These are phyloP conservation scores for Phalacrocorax brasilianus DNA, from an alignment of 2,113 vertebrate genomes.

Conservation along the genomic window DNA sequence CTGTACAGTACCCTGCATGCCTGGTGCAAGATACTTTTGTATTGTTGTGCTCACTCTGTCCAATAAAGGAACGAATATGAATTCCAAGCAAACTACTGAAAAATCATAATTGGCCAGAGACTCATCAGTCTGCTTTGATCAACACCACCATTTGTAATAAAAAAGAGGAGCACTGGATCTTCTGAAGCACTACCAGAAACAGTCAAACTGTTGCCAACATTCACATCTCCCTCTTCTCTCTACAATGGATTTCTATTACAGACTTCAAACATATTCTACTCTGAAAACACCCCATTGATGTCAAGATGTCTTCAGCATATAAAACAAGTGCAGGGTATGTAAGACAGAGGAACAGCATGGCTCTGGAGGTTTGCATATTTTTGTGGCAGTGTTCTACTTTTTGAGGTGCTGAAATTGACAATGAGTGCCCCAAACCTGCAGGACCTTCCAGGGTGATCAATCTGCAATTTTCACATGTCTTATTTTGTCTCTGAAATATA, in stretches of 20 bases:
- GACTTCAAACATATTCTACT: constrained; percentile 15
- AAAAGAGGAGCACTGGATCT: neutral
- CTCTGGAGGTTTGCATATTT: constrained; percentile 25
- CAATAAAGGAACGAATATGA: neutral
- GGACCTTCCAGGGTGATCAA: constrained; percentile 14
- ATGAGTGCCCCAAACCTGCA: neutral
- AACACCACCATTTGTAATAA: neutral
- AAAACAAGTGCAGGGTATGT: neutral
- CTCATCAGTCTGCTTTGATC: neutral
- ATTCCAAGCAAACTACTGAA: neutral
- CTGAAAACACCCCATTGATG: constrained; percentile 34
- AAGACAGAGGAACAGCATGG: constrained; percentile 13
- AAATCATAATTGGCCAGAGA: neutral
- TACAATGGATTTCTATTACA: neutral
- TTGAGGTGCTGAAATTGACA: constrained; percentile 3
- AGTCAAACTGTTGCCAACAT: neutral
- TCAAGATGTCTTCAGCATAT: constrained; percentile 20
- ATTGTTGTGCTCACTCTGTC: no score
- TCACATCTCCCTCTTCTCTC: neutral
- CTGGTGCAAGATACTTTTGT: neutral
- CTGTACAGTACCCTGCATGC: neutral
- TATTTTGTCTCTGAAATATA: constrained; percentile 10
- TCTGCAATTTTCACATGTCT: neutral
- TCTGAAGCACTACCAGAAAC: neutral
- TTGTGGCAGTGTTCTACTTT: constrained; percentile 4